A percentile compares a stretch with the other conserved stretches of the same genome.
phyloP scores from a whole-genome alignment of 2,797 vertebrate species.

The Microtus californicus region DNA sequence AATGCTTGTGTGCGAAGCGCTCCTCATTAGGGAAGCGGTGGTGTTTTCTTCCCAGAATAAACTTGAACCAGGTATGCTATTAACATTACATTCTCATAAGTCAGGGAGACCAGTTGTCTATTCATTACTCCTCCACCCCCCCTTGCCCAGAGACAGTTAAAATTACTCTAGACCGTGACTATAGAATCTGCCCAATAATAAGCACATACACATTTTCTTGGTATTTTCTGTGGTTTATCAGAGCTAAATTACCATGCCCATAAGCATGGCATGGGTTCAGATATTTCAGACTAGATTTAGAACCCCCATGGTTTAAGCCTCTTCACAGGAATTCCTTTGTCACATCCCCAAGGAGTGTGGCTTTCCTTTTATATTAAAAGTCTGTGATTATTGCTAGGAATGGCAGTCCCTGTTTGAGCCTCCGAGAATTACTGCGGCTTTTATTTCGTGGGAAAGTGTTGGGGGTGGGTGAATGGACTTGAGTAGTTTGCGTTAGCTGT shows the following conservation, averaged over 20 bases:
- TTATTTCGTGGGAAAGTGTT: neutral
- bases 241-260: neutral
- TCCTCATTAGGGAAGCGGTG: neutral
- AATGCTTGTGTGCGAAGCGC: neutral
- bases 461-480: neutral
- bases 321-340: constrained; percentile 33
- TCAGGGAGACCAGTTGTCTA: neutral
- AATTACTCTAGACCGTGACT: neutral
- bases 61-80: neutral
- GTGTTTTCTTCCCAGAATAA: neutral
- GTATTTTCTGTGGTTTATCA: constrained; percentile 6
- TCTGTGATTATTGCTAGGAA: neutral
- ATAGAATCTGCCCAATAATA: neutral
- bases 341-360: constrained; percentile 1
- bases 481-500: neutral
- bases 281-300: neutral
- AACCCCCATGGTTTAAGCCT: neutral
- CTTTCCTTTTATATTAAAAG: constrained; percentile 27
- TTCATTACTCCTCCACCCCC: neutral
- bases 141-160: neutral
- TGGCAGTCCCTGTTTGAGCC: neutral
- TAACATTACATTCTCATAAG: neutral
- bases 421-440: neutral
- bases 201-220: constrained; percentile 2
- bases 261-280: neutral